These are phyloP conservation scores for Encarsia formosa DNA, from an alignment of 2,888 invertebrate species.

Conservation along the genomic window DNA sequence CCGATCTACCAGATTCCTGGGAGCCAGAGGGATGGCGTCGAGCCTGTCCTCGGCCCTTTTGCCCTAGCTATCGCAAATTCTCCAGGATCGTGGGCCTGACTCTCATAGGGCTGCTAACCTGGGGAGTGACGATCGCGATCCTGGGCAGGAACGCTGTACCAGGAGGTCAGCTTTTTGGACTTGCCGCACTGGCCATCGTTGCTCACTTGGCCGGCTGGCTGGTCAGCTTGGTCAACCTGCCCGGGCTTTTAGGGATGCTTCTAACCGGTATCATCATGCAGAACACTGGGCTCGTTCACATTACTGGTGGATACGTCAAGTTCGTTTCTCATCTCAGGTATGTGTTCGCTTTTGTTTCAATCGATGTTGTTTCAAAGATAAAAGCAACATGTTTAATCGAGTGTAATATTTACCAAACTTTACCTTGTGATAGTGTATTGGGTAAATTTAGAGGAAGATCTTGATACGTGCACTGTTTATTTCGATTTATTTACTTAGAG, in stretches of 20 bases:
- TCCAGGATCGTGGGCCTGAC: constrained; percentile 72
- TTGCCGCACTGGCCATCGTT: constrained; percentile 70
- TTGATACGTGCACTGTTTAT: too few species aligned
- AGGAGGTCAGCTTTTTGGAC: constrained; percentile 75
- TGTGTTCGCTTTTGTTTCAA: too few species aligned
- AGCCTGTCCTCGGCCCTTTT: constrained; percentile 79
- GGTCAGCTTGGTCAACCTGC: constrained; percentile 73
- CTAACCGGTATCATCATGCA: constrained; percentile 72
- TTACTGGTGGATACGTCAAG: constrained; percentile 63
- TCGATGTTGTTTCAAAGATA: too few species aligned
- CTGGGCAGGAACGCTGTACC: constrained; percentile 76
- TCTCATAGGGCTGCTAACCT: constrained; percentile 69
- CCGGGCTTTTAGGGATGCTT: constrained; percentile 83
- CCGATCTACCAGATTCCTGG: constrained; percentile 72
- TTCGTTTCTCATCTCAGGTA: constrained; percentile 73
- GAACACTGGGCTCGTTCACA: constrained; percentile 70
- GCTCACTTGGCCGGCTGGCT: constrained; percentile 82
- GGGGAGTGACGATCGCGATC: constrained; percentile 73
- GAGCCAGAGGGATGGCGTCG: constrained; percentile 77
- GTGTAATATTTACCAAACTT: too few species aligned
- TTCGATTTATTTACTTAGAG: too few species aligned
- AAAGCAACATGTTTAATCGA: too few species aligned
- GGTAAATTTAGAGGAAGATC: too few species aligned
- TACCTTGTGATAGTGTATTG: too few species aligned
- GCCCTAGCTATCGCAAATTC: constrained; percentile 78